These are phyloP conservation scores for Hermaeophaga mercurialis DNA, from an alignment of 2,888 invertebrate species.

Conservation along the genomic window DNA sequence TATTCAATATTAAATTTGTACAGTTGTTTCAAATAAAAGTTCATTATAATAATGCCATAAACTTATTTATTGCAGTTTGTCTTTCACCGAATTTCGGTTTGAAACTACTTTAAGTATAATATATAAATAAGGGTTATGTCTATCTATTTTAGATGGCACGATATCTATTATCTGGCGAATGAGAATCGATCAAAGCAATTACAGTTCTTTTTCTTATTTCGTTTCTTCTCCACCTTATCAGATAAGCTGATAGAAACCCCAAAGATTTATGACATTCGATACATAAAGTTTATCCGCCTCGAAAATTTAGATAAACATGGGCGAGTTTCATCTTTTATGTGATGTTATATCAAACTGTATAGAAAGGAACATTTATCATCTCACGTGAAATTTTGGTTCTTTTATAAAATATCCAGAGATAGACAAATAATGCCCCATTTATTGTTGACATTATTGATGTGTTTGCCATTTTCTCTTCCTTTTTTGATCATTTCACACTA, in stretches of 20 bases:
- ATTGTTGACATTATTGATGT: constrained; percentile 27
- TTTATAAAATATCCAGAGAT: constrained; percentile 19
- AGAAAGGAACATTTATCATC: constrained; percentile 18
- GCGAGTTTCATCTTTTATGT: constrained; percentile 21
- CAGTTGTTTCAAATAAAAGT: no score
- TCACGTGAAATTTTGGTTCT: constrained; percentile 19
- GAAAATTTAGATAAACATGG: constrained; percentile 34
- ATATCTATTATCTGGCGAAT: neutral
- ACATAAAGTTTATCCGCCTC: constrained; percentile 26
- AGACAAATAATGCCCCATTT: constrained; percentile 26
- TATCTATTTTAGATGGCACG: neutral
- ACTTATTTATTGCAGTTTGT: no score
- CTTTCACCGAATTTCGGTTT: no score
- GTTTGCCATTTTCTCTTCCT: constrained; percentile 19
- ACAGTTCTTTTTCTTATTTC: constrained; percentile 18
- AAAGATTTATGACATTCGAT: constrained; percentile 27
- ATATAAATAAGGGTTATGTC: no score
- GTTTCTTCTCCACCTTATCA: constrained; percentile 12
- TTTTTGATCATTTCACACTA: constrained; percentile 16
- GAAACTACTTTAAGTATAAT: no score
- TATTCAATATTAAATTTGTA: no score
- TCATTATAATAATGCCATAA: no score
- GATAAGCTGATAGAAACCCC: constrained; percentile 17
- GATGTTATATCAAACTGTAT: neutral
- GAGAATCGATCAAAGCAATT: constrained; percentile 19